A percentile compares a stretch with the other conserved stretches of the same genome.
These are phyloP conservation scores for Craniophora ligustri DNA, from an alignment of 2,888 invertebrate species.

Conservation along the genomic window DNA sequence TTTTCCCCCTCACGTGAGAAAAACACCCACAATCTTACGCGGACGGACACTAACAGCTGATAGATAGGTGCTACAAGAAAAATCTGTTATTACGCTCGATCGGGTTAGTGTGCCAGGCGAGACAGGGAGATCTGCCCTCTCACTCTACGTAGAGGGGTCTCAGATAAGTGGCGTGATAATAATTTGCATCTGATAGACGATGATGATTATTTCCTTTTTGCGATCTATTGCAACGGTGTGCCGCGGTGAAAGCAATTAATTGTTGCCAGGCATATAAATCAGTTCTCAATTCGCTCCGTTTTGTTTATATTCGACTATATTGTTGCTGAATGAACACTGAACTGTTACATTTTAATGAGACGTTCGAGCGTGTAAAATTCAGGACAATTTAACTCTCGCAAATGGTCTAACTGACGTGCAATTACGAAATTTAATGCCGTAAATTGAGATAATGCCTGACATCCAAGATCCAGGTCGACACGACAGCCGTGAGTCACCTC, in stretches of 20 bases:
- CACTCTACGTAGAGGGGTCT: constrained; percentile 76
- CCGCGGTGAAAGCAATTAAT: constrained; percentile 69
- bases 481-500: constrained; percentile 74
- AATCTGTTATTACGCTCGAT: constrained; percentile 77
- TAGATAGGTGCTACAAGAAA: constrained; percentile 69
- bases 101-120: constrained; percentile 81
- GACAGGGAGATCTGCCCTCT: constrained; percentile 64
- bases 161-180: constrained; percentile 80
- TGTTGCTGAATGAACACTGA: constrained; percentile 19
- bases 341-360: constrained; percentile 32
- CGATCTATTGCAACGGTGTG: constrained; percentile 67
- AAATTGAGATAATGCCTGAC: constrained; percentile 75
- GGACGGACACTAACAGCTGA: constrained; percentile 74
- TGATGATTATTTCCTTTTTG: constrained; percentile 81
- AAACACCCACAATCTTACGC: constrained; percentile 59
- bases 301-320: constrained; percentile 41
- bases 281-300: constrained; percentile 22
- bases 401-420: constrained; percentile 49
- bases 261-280: constrained; percentile 26
- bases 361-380: constrained; percentile 33
- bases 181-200: constrained; percentile 83
- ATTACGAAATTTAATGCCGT: constrained; percentile 72
- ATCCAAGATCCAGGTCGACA: constrained; percentile 67
- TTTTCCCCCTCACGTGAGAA: constrained; percentile 66
- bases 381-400: constrained; percentile 41